phyloP scores from a whole-genome alignment of 1,140 invertebrate species.

The Eubasilissa regina region DNA sequence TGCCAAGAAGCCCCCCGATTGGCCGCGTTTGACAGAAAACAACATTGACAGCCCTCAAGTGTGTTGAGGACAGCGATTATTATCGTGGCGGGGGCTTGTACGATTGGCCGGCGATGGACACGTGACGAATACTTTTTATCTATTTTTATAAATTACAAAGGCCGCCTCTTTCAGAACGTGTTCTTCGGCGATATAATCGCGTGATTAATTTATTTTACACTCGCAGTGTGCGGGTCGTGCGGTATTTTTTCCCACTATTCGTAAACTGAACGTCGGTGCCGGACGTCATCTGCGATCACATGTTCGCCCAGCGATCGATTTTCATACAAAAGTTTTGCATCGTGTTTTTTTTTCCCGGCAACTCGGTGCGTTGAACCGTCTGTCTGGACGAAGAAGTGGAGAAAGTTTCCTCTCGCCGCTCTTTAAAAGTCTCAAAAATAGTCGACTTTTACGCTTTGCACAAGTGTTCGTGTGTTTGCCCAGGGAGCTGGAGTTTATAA shows the following conservation, averaged over 20 bases:
- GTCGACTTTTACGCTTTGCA: conserved; percentile 17
- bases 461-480: conserved; percentile 16
- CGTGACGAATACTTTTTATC: conserved; percentile 42
- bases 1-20: not conserved
- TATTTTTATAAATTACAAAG: conserved; percentile 48
- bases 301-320: conserved; percentile 45
- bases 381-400: conserved; percentile 16
- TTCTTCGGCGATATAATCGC: not conserved
- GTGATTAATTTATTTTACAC: conserved; percentile 16
- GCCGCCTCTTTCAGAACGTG: conserved; percentile 35
- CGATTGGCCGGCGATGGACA: conserved; percentile 35
- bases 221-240: not conserved
- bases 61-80: conserved; percentile 5
- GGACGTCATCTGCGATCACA: conserved; percentile 36
- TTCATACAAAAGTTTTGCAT: conserved; percentile 34
- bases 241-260: conserved; percentile 12
- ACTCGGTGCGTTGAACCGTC: conserved; percentile 25
- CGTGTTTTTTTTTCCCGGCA: conserved; percentile 5
- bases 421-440: conserved; percentile 1
- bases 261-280: not conserved
- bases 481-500: not conserved
- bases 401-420: conserved; percentile 1
- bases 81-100: conserved; percentile 15
- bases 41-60: conserved; percentile 4
- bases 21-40: conserved; percentile 40